A percentile compares a stretch with the other conserved stretches of the same genome.
Evolutionary conservation across 2,113 vertebrate genomes (phyloP).

Genomic region (Halcyon senegalensis): DNA sequence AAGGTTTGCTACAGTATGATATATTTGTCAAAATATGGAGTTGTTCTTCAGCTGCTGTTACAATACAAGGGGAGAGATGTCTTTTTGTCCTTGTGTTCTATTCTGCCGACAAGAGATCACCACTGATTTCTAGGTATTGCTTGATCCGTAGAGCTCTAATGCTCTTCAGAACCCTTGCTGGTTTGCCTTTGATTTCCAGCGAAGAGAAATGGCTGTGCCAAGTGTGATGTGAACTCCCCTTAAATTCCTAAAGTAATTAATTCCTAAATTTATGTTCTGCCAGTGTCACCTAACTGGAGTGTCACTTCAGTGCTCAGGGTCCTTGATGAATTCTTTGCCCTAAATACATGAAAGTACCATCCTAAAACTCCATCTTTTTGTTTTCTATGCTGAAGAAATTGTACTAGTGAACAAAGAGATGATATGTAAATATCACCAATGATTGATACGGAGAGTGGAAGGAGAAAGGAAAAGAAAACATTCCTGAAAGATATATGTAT

Average conservation of each 20-base stretch:
- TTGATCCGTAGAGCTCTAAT: neutral
- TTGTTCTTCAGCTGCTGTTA: neutral
- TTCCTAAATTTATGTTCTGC: neutral
- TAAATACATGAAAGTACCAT: neutral
- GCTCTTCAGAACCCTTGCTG: neutral
- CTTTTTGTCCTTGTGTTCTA: neutral
- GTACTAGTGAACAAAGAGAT: neutral
- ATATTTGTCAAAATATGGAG: neutral
- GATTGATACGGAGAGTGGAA: neutral
- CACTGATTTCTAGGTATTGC: neutral
- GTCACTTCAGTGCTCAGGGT: neutral
- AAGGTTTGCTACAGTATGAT: neutral
- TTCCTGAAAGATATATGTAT: neutral
- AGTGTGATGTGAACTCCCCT: neutral
- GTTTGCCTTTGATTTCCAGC: neutral
- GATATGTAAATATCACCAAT: neutral
- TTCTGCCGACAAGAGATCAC: neutral
- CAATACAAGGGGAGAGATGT: neutral
- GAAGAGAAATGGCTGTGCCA: neutral
- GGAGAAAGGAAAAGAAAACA: neutral
- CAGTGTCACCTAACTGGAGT: neutral
- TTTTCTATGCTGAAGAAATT: neutral
- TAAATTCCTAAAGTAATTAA: neutral
- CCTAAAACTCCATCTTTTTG: neutral
- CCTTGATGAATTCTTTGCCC: neutral